Conservation (phyloP, 2,797 vertebrate genomes). For the Triplophysa bombifrons region DNA sequence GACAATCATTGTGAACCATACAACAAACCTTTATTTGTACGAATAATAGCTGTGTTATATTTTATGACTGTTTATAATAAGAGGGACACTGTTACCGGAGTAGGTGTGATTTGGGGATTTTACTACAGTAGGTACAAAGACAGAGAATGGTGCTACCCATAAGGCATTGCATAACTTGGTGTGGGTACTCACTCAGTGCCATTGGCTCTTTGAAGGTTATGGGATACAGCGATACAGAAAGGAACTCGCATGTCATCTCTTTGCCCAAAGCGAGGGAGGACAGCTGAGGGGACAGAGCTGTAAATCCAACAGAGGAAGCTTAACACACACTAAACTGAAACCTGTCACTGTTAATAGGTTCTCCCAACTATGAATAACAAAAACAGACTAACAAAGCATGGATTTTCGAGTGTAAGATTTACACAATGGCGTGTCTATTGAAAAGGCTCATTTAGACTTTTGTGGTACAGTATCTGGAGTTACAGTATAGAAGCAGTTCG, state of each 20-base stretch:
- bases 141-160: conserved; percentile 18
- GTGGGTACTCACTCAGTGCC: not conserved
- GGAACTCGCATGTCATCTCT: not conserved
- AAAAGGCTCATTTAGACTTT: not conserved
- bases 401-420: not conserved
- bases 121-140: conserved; percentile 8
- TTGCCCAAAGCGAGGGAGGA: conserved; percentile 17
- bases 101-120: not conserved
- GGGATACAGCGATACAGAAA: not conserved
- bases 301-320: not conserved
- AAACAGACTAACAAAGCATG: not conserved
- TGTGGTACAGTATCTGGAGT: not conserved
- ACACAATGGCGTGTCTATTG: not conserved
- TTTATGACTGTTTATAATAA: conserved; percentile 31
- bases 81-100: not conserved
- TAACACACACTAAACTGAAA: not conserved
- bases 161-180: conserved; percentile 10
- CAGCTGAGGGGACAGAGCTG: not conserved
- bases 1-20: not conserved
- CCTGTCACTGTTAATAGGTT: not conserved
- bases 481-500: not conserved
- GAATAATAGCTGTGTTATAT: not conserved
- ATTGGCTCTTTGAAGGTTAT: conserved; percentile 1
- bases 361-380: not conserved
- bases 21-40: not conserved